Base-by-base conservation (phyloP, 2,797 vertebrate species). In the Alfaro cultratus region DNA sequence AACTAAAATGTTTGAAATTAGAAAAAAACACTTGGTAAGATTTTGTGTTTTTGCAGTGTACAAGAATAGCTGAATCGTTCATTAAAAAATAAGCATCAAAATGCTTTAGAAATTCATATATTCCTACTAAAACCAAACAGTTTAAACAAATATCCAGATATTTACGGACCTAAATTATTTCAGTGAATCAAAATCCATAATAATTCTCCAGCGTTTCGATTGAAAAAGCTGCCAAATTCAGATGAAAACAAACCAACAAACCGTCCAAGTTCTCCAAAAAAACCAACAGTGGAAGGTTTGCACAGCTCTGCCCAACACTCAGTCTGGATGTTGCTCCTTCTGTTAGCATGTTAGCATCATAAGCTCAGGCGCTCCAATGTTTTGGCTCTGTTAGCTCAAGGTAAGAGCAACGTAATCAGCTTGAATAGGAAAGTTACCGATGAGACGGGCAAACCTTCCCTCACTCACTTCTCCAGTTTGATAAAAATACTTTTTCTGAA, bases 321-420 rank as follows among this genome's bases (percentile, higher is more conserved):
- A 80, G 88, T 79, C 51, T 91, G 91, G 90, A 93, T 91, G 89
- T 90, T 78, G 47, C 86, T 83, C 80, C 81, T 80, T 90, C 88
- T 88, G 68, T 87, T 81, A 89, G 90, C 91, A 91, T 93, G 93
- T 89, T 82, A 85, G 94, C 87, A 94, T 94, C 92, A 88, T 86
- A 88, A 88, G 83, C 80, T 90, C 81, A 83, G 62, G 67, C 70
- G 89, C 87, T 90, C 84, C 83, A 88, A 88, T 88, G 86, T 86
- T 83, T 78, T 84, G 82, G 88, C 84, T 83, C 77, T 82, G 80
- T 86, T 70, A 57, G 84, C 86, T 87, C 89, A 64, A 86, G 89
- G 81, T 2, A 67, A 91, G 88, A 81, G 79, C 80, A 18, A 75
- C 73, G 82, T 87, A 86, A 88, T 29, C 77, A 76, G 83, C 81